These are phyloP conservation scores for Tenebrio molitor DNA, from an alignment of 1,140 invertebrate genomes.

Conservation along the genomic window DNA sequence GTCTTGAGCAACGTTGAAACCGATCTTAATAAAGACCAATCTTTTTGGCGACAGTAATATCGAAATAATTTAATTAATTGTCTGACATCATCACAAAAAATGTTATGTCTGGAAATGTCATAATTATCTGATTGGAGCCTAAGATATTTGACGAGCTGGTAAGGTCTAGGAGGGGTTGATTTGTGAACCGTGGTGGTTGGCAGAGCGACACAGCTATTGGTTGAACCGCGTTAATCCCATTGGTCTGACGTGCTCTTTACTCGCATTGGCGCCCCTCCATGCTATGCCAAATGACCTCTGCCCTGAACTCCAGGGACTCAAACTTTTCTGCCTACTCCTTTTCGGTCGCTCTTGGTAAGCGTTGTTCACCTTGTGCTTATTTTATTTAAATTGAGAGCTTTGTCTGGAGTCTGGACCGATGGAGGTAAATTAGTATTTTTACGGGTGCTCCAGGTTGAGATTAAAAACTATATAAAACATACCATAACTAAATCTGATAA, in stretches of 20 bases:
- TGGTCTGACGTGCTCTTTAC: slow-evolving; percentile 63
- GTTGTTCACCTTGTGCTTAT: not conserved
- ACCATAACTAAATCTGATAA: no score
- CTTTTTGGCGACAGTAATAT: no score
- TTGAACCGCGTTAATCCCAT: slow-evolving; percentile 62
- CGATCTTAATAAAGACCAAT: no score
- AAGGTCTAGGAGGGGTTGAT: slow-evolving; percentile 53
- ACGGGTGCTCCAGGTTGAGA: no score
- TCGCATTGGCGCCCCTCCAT: slow-evolving; percentile 60
- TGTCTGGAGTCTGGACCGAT: no score
- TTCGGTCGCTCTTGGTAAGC: not conserved
- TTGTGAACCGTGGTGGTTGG: slow-evolving; percentile 60
- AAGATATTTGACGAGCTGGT: not conserved
- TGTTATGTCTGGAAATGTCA: no score
- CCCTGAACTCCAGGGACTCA: slow-evolving; percentile 37
- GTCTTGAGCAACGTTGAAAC: no score
- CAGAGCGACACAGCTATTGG: slow-evolving; percentile 58
- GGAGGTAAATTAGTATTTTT: no score
- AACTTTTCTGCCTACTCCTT: slow-evolving; percentile 13
- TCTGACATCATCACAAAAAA: no score
- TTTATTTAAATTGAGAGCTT: not conserved
- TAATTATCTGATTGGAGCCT: slow-evolving; percentile 1
- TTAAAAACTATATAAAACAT: no score
- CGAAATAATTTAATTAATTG: no score
- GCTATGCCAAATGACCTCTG: slow-evolving; percentile 56